Base-by-base conservation (phyloP, 1,140 invertebrate species). In the Octopus bimaculoides region DNA sequence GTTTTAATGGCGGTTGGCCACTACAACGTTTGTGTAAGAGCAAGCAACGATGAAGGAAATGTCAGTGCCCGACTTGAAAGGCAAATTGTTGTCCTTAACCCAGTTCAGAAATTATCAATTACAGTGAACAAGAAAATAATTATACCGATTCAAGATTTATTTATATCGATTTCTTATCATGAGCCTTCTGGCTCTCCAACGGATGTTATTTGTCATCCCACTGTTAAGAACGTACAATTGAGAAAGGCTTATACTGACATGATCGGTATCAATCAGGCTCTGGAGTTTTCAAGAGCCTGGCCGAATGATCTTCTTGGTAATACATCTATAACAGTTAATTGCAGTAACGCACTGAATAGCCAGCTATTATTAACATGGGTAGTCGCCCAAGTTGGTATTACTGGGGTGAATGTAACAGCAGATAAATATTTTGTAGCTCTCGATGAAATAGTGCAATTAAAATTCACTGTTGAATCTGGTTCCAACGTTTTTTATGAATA, bases 281-380 rank as follows among this genome's bases (percentile, higher is more conserved):
- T 78, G n/a, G 41, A 73, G 9, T 55, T 84, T 14, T 55, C 10
- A n/a, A 54, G 79, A 9, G 20, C 20, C 14, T 84, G 82, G 81
- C 56, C 61, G 6, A 73, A 82, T 78, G 56, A 10, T 17, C 77
- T 77, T 66, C 76, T 84, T 66, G 85, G 83, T 20, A 54, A 77
- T 12, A 41, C 81, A 52, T 52, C 77, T 17, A 77, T 86, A 12
- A 56, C 75, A 17, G 75, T 86, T 0, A 78, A 82, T 20, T 86
- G 85, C 78, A 80, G 77, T 12, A 86, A 86, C 61, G 76, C 78
- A 17, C 54, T 86, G 14, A 83, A 80, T 79, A 77, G 75, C 52
- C 75, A 79, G 52, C 75, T 79, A 0, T 69, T 86, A 4, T 75
- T 56, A n/a, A 79, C 79, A 1, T 80, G 71, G 77, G 79, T 84